Percentiles rank a stretch among this genome's conserved stretches.
Conservation (phyloP, 2,113 vertebrate genomes). For the Lepisosteus osseus region DNA sequence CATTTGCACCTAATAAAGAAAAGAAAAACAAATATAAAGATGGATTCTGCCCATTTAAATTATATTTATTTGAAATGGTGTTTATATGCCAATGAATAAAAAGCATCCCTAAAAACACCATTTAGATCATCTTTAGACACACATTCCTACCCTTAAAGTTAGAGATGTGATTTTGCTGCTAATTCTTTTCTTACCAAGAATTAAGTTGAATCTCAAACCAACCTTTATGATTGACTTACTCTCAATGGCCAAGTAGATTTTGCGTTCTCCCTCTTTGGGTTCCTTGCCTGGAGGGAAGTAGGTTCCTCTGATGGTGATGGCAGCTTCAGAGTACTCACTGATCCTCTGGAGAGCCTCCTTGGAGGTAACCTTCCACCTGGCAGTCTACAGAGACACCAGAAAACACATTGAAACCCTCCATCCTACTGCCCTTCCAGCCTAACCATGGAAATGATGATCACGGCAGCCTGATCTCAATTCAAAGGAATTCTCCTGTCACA, state of each 20-base stretch:
- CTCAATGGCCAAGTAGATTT: conserved; percentile 98
- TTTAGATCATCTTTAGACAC: too few relatives aligned
- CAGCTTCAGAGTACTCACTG: conserved; percentile 97
- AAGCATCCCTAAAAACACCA: too few relatives aligned
- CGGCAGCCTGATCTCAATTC: too few relatives aligned
- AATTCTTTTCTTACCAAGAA: not conserved
- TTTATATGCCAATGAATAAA: too few relatives aligned
- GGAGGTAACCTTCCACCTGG: conserved; percentile 97
- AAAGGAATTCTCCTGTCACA: too few relatives aligned
- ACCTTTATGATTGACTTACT: conserved; percentile 67
- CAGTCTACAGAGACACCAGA: conserved; percentile 69
- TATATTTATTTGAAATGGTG: too few relatives aligned
- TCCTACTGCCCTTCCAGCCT: not conserved
- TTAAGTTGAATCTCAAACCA: not conserved
- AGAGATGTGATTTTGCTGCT: not conserved
- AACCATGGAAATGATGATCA: too few relatives aligned
- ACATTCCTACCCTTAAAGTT: too few relatives aligned
- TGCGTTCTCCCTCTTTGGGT: conserved; percentile 94
- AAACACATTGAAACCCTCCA: not conserved
- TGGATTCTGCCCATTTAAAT: not conserved
- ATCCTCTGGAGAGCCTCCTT: conserved; percentile 97
- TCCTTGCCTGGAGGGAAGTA: conserved; percentile 98
- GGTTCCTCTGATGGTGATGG: conserved; percentile 96
- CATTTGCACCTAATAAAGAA: conserved; percentile 82
- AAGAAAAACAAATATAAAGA: not conserved